Conservation (phyloP, 2,888 invertebrate genomes). For the Nephrotoma flavescens region DNA sequence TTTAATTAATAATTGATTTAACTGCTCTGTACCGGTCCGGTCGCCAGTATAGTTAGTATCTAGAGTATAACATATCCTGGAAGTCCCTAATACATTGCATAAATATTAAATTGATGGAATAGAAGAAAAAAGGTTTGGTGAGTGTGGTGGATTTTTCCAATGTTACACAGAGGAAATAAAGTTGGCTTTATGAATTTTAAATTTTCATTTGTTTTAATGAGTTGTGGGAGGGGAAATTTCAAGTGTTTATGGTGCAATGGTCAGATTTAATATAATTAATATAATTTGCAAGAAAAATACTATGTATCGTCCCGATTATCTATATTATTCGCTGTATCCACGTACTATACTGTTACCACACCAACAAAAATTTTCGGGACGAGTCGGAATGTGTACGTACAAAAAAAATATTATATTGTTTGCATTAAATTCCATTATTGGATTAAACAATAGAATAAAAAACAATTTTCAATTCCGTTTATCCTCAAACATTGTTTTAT, state of each 20-base stretch:
- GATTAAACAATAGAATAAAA: conserved; percentile 13
- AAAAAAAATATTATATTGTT: conserved; percentile 9
- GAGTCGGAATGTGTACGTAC: neutral
- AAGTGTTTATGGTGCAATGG: neutral
- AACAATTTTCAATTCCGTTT: conserved; percentile 2
- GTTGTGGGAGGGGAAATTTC: neutral
- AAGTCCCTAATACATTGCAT: neutral
- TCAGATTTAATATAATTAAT: neutral
- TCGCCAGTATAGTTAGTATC: neutral
- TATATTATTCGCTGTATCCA: neutral
- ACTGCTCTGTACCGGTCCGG: neutral
- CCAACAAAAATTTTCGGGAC: neutral
- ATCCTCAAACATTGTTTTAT: neutral
- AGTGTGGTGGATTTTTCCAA: neutral
- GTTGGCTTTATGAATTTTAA: neutral
- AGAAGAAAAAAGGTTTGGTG: neutral
- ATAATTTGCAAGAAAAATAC: neutral
- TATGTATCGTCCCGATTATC: neutral
- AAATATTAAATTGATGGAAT: neutral
- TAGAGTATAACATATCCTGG: neutral
- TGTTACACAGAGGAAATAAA: neutral
- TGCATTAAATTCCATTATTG: conserved; percentile 16
- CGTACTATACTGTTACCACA: neutral
- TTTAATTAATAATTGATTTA: neutral
- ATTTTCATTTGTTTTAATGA: neutral